Evolutionary conservation across 2,113 vertebrate genomes (phyloP).

Genomic region (Xenopus borealis): DNA sequence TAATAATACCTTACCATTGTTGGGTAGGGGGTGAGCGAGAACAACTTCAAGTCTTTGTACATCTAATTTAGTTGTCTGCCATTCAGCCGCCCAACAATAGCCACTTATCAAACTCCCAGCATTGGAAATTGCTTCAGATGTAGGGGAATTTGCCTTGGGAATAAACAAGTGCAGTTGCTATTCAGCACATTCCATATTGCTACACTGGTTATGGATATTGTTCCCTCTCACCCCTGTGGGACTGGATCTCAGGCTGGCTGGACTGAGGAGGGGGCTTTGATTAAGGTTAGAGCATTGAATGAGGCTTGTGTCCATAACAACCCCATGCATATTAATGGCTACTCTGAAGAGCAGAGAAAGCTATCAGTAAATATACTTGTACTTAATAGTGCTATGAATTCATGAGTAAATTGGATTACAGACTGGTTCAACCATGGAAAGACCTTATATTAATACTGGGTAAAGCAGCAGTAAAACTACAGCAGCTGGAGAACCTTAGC

Average conservation of each 20-base stretch:
- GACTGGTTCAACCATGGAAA: neutral
- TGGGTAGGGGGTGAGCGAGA: neutral
- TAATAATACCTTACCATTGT: no score
- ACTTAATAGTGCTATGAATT: conserved; percentile 19
- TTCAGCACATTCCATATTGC: conserved; percentile 28
- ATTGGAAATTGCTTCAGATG: conserved; percentile 30
- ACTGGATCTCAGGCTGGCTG: conserved; percentile 7
- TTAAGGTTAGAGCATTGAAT: neutral
- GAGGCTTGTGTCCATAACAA: conserved; percentile 32
- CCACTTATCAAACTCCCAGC: conserved; percentile 28
- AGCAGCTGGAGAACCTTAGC: no score
- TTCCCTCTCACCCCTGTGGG: conserved; percentile 1
- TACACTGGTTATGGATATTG: conserved; percentile 3
- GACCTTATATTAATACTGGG: neutral
- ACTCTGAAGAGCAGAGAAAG: neutral
- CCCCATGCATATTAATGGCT: conserved; percentile 33
- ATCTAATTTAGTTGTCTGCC: neutral
- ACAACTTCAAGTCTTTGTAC: neutral
- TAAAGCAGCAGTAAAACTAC: no score
- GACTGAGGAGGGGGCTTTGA: neutral
- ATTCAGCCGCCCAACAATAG: neutral
- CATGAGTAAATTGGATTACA: conserved; percentile 29
- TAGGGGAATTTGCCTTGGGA: conserved; percentile 14
- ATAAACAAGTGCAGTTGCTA: conserved; percentile 22
- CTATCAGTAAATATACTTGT: conserved; percentile 19